These are phyloP conservation scores for Panulirus ornatus DNA, from an alignment of 1,140 invertebrate genomes.

Conservation along the genomic window DNA sequence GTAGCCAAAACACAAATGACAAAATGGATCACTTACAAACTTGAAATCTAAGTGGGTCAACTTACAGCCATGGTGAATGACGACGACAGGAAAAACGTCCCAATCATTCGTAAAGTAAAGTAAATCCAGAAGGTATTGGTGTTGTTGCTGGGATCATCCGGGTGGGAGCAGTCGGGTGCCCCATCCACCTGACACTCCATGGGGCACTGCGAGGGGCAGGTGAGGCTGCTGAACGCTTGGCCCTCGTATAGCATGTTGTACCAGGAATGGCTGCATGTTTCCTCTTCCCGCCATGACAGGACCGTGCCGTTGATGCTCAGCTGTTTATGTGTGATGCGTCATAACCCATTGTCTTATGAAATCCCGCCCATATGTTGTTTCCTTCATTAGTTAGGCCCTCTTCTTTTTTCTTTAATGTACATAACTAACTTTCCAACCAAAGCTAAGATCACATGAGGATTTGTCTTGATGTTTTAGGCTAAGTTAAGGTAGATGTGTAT, in stretches of 20 bases:
- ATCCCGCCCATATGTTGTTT: too few relatives aligned
- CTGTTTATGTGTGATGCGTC: too few relatives aligned
- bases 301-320: background rate
- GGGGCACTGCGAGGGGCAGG: background rate
- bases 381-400: too few relatives aligned
- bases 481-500: background rate
- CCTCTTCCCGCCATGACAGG: background rate
- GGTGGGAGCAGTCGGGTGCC: background rate
- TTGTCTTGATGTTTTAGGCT: background rate
- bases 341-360: too few relatives aligned
- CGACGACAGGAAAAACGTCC: constrained; percentile 84
- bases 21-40: too few relatives aligned
- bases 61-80: constrained; percentile 84
- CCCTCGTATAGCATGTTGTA: background rate
- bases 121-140: constrained; percentile 83
- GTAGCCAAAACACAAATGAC: too few relatives aligned
- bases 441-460: background rate
- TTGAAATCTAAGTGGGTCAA: too few relatives aligned
- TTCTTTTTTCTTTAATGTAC: too few relatives aligned
- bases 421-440: too few relatives aligned
- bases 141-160: constrained; percentile 25
- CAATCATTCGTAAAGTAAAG: constrained; percentile 86
- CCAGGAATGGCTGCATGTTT: background rate
- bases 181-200: constrained; percentile 22
- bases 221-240: background rate